Evolutionary conservation across 35 echinoderm and acorn worm genomes (phyloP).

Genomic region (Stichopus chloronotus): DNA sequence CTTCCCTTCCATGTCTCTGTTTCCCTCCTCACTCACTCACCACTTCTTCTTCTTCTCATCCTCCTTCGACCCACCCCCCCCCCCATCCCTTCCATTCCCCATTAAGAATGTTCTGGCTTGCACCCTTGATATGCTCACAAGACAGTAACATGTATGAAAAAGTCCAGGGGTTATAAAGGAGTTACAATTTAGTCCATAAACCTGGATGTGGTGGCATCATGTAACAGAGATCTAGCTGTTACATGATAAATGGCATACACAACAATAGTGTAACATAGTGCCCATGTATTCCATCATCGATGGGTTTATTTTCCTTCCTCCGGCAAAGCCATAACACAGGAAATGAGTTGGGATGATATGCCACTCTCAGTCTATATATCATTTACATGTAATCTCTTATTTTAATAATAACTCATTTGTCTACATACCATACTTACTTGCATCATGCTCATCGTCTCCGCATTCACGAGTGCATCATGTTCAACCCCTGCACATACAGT

Average conservation of each 20-base stretch:
- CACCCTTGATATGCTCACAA: too few relatives aligned
- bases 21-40: too few relatives aligned
- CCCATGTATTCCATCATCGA: background rate
- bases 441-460: too few relatives aligned
- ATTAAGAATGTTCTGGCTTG: too few relatives aligned
- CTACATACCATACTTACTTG: background rate
- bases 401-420: conserved; percentile 15
- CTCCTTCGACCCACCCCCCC: too few relatives aligned
- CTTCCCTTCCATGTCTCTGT: too few relatives aligned
- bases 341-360: background rate
- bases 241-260: background rate
- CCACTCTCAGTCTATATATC: conserved; percentile 13
- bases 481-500: background rate
- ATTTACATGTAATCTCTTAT: background rate
- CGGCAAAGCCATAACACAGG: background rate
- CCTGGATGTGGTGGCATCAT: too few relatives aligned
- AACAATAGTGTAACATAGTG: background rate
- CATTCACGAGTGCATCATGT: background rate
- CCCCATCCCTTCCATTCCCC: too few relatives aligned
- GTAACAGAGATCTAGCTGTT: background rate
- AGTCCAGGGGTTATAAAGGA: too few relatives aligned
- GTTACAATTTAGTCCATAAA: too few relatives aligned
- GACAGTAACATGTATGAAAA: too few relatives aligned
- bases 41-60: too few relatives aligned
- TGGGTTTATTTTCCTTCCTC: conserved; percentile 8